phyloP scores from a whole-genome alignment of 2,113 vertebrate species.

The Sclerurus mexicanus region DNA sequence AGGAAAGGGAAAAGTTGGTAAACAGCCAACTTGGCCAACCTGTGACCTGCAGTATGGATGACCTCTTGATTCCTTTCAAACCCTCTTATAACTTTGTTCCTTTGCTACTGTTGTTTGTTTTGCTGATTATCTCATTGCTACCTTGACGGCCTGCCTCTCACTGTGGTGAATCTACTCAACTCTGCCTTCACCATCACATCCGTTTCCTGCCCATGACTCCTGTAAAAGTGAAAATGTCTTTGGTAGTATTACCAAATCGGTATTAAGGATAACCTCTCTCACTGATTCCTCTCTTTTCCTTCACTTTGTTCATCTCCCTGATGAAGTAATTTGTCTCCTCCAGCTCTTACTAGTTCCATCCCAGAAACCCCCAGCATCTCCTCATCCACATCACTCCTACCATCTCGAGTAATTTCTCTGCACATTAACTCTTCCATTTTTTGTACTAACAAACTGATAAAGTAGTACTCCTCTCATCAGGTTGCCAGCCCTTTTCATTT shows the following conservation, averaged over 20 bases:
- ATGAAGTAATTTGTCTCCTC: not conserved
- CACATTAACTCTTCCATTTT: not conserved
- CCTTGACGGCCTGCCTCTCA: not conserved
- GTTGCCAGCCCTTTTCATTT: not conserved
- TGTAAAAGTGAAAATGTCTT: not conserved
- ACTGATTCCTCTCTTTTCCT: not conserved
- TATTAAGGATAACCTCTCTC: not conserved
- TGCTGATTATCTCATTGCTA: not conserved
- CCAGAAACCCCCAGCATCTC: not conserved
- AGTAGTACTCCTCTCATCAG: not conserved
- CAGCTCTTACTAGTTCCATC: not conserved
- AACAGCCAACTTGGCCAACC: not conserved
- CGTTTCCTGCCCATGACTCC: fast-evolving
- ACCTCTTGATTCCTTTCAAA: not conserved
- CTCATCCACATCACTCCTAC: not conserved
- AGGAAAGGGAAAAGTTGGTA: not conserved
- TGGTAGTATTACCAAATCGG: not conserved
- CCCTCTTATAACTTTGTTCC: not conserved
- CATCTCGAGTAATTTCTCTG: not conserved
- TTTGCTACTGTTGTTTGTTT: not conserved
- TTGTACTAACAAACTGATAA: not conserved
- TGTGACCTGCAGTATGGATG: not conserved
- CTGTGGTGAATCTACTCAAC: not conserved
- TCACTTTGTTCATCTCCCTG: not conserved
- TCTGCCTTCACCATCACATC: not conserved